phyloP scores from a whole-genome alignment of 2,113 vertebrate species.

The Macquaria australasica region DNA sequence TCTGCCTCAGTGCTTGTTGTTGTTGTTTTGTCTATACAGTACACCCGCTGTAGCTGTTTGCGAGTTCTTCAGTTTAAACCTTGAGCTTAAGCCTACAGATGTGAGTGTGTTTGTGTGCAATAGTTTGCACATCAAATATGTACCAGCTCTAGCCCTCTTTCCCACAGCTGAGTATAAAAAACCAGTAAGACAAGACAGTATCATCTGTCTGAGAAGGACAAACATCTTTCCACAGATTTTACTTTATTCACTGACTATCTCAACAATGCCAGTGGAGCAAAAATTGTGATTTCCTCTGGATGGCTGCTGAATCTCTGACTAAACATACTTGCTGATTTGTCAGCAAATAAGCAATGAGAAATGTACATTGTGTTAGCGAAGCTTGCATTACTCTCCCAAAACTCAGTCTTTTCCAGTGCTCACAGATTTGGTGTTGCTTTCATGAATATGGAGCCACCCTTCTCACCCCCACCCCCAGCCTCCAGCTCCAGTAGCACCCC shows the following conservation, averaged over 20 bases:
- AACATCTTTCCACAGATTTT: conserved; percentile 26
- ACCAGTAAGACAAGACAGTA: conserved; percentile 19
- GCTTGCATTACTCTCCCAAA: not conserved
- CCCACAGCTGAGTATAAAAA: conserved; percentile 15
- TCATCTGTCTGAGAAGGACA: conserved; percentile 43
- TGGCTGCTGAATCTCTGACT: conserved; percentile 37
- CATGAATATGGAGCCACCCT: conserved; percentile 69
- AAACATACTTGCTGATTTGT: conserved; percentile 38
- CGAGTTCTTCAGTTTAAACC: conserved; percentile 51
- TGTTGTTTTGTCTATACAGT: conserved; percentile 77
- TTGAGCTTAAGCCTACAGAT: conserved; percentile 38
- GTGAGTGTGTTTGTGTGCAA: conserved; percentile 26
- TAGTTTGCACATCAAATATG: conserved; percentile 41
- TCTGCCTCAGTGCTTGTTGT: conserved; percentile 75
- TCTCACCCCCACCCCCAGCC: conserved; percentile 65
- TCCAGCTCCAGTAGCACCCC: conserved; percentile 71
- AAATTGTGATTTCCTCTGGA: conserved; percentile 23
- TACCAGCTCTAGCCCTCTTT: conserved; percentile 4
- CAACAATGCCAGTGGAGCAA: conserved; percentile 13
- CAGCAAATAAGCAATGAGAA: conserved; percentile 43
- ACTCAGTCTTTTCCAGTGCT: conserved; percentile 39
- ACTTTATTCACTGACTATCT: conserved; percentile 38
- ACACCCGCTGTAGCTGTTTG: conserved; percentile 60
- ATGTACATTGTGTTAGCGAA: not conserved
- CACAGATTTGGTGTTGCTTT: conserved; percentile 56